Percentiles rank a stretch among this genome's conserved stretches.
Evolutionary conservation across 2,113 vertebrate species (phyloP).

Genomic region (Odocoileus virginianus): DNA sequence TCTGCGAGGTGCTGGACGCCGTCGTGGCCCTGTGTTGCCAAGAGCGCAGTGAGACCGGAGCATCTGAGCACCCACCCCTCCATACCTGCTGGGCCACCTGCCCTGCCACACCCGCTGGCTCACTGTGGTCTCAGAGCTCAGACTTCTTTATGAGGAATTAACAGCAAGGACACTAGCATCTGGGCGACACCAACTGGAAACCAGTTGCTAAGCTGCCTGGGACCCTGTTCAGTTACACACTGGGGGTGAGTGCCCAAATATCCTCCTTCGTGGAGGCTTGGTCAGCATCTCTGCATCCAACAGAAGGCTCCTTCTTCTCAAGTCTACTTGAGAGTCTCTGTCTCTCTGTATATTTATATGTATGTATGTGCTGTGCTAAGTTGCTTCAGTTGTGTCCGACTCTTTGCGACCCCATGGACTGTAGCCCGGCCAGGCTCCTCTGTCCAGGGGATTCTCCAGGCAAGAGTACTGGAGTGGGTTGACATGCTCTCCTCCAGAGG

Average conservation of each 20-base stretch:
- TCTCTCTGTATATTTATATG: background rate
- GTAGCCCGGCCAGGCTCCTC: background rate
- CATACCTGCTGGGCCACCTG: constrained; percentile 62
- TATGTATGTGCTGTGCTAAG: background rate
- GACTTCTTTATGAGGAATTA: background rate
- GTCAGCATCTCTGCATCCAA: background rate
- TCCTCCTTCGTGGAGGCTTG: background rate
- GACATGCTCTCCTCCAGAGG: background rate
- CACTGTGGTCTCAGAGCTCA: background rate
- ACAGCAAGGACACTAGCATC: background rate
- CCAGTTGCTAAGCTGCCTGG: background rate
- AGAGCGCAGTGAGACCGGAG: background rate
- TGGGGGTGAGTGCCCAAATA: background rate
- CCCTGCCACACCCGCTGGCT: background rate
- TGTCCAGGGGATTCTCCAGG: background rate
- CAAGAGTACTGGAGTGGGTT: background rate
- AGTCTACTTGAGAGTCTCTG: background rate
- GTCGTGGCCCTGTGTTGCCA: constrained; percentile 27
- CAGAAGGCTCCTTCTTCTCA: background rate
- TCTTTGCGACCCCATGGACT: background rate
- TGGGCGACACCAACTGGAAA: background rate
- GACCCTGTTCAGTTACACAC: background rate
- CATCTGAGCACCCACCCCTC: background rate
- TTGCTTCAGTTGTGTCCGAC: background rate
- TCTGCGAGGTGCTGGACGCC: background rate